Conservation (phyloP, 2,113 vertebrate species). For the Hirundichthys speculiger region DNA sequence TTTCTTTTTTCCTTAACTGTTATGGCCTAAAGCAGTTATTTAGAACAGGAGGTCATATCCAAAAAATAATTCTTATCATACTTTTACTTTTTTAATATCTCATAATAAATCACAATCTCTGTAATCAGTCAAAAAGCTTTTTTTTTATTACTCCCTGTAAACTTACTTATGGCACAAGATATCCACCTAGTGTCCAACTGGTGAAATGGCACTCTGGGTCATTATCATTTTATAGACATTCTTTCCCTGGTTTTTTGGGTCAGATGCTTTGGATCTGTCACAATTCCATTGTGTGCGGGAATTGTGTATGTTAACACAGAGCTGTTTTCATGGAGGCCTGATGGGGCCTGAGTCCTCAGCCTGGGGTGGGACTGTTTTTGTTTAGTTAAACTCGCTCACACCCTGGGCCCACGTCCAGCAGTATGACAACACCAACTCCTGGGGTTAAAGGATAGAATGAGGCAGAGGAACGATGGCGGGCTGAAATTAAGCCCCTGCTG, state of each 20-base stretch:
- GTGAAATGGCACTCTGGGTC: conserved; percentile 12
- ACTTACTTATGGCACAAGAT: conserved; percentile 48
- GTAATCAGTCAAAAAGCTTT: background rate
- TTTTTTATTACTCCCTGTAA: background rate
- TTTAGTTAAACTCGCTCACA: conserved; percentile 74
- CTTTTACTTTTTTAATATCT: no score
- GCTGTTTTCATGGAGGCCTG: conserved; percentile 57
- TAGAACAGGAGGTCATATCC: no score
- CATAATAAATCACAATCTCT: no score
- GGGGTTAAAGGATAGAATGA: conserved; percentile 61
- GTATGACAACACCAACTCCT: conserved; percentile 74
- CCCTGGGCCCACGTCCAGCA: conserved; percentile 68
- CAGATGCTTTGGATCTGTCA: conserved; percentile 31
- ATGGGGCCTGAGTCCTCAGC: conserved; percentile 41
- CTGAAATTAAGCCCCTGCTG: conserved; percentile 59
- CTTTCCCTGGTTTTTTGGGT: conserved; percentile 27
- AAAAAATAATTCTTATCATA: no score
- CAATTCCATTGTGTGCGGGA: conserved; percentile 31
- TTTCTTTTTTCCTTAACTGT: no score
- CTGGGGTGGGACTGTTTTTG: conserved; percentile 68
- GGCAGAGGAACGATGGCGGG: conserved; percentile 47
- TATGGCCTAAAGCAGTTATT: no score
- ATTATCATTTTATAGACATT: conserved; percentile 8
- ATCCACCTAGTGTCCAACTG: conserved; percentile 65
- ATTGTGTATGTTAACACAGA: conserved; percentile 26